phyloP scores from a whole-genome alignment of 2,888 invertebrate genomes.

The Myopa tessellatipennis region DNA sequence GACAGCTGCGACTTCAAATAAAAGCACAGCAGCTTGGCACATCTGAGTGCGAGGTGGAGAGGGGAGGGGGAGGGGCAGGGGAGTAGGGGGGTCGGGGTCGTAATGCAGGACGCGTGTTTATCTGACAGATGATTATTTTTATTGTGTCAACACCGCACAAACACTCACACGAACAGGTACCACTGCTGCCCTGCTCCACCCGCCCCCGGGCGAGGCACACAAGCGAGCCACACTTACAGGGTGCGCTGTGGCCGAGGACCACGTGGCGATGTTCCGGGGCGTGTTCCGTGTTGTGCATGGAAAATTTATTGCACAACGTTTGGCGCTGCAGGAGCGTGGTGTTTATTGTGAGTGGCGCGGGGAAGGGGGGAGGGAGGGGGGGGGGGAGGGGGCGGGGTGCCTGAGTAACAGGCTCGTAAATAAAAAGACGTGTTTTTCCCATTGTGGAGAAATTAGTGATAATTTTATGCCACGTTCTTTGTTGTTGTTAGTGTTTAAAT shows the following conservation, averaged over 20 bases:
- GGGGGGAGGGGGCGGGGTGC: background rate
- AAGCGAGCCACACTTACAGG: conserved; percentile 27
- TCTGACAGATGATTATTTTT: conserved; percentile 43
- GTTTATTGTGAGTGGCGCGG: background rate
- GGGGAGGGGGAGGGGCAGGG: background rate
- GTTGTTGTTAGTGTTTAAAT: background rate
- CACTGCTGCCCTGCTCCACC: background rate
- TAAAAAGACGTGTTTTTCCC: conserved; percentile 1
- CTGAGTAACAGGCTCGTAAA: conserved; percentile 1
- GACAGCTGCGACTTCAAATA: background rate
- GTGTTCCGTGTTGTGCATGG: conserved; percentile 7
- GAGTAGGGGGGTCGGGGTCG: background rate
- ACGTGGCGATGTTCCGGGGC: conserved; percentile 8
- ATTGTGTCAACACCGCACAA: conserved; percentile 41
- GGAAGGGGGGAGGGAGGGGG: background rate
- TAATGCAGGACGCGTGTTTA: conserved; percentile 42
- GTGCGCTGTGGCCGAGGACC: conserved; percentile 1
- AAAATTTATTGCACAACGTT: conserved; percentile 16
- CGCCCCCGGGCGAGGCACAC: conserved; percentile 2
- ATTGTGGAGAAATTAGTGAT: conserved; percentile 13
- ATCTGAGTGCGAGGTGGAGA: background rate
- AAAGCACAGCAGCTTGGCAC: too few species aligned
- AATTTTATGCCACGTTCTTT: conserved; percentile 19
- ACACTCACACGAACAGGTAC: conserved; percentile 13
- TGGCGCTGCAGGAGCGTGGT: background rate